Percentiles rank a stretch among this genome's conserved stretches.
Conservation (phyloP, 1,140 invertebrate species). For the Antheraea pernyi region DNA sequence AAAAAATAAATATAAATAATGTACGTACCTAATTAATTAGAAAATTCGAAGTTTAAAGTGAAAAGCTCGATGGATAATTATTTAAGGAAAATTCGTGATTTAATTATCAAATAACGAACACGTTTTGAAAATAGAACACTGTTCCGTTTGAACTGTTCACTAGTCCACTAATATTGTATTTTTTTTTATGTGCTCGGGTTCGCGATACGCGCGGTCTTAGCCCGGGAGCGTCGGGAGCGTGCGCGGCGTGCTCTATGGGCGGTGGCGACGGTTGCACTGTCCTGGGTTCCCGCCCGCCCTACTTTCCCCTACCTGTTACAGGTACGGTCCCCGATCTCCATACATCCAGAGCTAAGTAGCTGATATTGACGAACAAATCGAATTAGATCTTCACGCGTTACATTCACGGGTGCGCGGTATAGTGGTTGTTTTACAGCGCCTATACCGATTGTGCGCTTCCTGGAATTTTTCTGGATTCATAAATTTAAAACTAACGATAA, state of each 20-base stretch:
- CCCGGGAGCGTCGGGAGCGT: constrained; percentile 18
- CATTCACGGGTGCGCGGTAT: constrained; percentile 20
- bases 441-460: constrained; percentile 15
- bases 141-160: constrained; percentile 34
- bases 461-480: constrained; percentile 24
- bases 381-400: constrained; percentile 51
- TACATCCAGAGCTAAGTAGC: constrained; percentile 64
- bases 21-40: constrained; percentile 8
- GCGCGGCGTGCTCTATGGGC: constrained; percentile 40
- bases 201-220: constrained; percentile 18
- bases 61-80: constrained; percentile 4
- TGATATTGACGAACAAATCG: constrained; percentile 68
- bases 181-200: constrained; percentile 21
- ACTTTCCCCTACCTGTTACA: constrained; percentile 59
- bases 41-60: not conserved
- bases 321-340: constrained; percentile 41
- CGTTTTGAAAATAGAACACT: constrained; percentile 13
- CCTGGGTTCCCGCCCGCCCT: constrained; percentile 47
- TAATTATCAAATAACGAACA: not conserved
- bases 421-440: not conserved
- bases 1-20: not conserved
- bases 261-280: constrained; percentile 53
- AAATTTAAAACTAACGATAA: constrained; percentile 28
- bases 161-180: constrained; percentile 34
- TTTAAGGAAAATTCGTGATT: not conserved